Evolutionary conservation across 2,888 invertebrate genomes (phyloP), one percentile per base, ranked within the genome.

Genomic region (Hydriomena furcata): DNA sequence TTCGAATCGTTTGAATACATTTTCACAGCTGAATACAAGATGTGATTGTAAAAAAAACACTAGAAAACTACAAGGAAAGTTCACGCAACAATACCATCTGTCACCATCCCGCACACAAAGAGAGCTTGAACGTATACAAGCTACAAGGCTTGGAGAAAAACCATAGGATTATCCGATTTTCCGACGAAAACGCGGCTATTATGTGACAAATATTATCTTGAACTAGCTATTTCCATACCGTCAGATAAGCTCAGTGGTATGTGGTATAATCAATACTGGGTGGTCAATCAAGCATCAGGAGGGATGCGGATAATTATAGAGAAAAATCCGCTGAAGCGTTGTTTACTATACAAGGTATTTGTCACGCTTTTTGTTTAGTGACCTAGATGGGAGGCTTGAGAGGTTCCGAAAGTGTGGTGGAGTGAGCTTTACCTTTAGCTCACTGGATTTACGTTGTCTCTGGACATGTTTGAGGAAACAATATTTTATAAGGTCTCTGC

Each of bases 191-290:
- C 67, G 73, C 85, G 76, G 76, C 84, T 81, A 82, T 76, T 78
- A 65, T 71, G 78, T 69, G 68, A 72, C 79, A 73, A 71, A 81
- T 82, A 78, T 84, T 84, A 86, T 83, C 82, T 78, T 71, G 68
- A 67, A 86, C 87, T 88, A 84, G 79, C 77, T 63, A 73, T 52
- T 43, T 34, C 43, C 47, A 52, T 42, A 42, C 65, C 52, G 61
- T 68, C 70, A 81, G 84, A 86, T 84, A 84, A 80, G 68, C 66
- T 64, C 68, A 46, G 42, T 32, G 46, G 52, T 43, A 41, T 41
- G 34, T 50, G 41, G 10, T 28, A 34, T 48, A 84, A 87, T 87
- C 85, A 74, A 87, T 87, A 85, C 68, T 65, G 73, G 71, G 77
- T 79, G 67, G 66, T 65, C 80, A 85, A 82, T 84, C 85, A 79